Evolutionary conservation across 2,113 vertebrate species (phyloP).

Genomic region (Xyrauchen texanus): DNA sequence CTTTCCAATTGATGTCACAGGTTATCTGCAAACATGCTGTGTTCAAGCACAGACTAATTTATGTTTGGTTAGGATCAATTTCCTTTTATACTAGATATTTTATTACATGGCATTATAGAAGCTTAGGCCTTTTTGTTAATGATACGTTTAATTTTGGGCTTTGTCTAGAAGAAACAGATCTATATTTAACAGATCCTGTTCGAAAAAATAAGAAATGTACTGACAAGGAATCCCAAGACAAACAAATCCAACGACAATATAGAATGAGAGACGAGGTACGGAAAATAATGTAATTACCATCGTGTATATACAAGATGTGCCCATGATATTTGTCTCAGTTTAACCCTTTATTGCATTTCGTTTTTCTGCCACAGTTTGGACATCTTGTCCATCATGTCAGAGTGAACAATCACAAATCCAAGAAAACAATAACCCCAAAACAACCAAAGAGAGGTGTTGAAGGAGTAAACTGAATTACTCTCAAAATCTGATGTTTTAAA

Average conservation of each 20-base stretch:
- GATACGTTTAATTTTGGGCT: no score
- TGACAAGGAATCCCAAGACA: slow-evolving; percentile 66
- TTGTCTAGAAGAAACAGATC: no score
- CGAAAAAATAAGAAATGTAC: background rate
- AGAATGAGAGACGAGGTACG: slow-evolving; percentile 90
- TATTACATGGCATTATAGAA: no score
- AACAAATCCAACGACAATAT: slow-evolving; percentile 75
- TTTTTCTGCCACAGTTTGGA: slow-evolving; percentile 76
- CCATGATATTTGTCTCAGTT: background rate
- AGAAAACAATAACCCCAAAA: background rate
- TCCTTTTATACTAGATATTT: no score
- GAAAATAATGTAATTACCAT: background rate
- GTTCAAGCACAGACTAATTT: no score
- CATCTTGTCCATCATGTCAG: no score
- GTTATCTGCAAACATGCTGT: no score
- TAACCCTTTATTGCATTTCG: background rate
- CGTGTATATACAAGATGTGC: background rate
- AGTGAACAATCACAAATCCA: slow-evolving; percentile 46
- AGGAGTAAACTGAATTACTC: slow-evolving; percentile 2
- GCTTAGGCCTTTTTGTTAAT: no score
- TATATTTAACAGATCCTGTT: slow-evolving; percentile 6
- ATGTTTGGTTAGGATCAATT: no score
- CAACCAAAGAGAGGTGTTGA: background rate
- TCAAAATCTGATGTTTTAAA: slow-evolving; percentile 41
- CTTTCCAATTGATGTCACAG: background rate